Percentiles rank a stretch among this genome's conserved stretches.
Conservation (phyloP, 2,888 invertebrate species). For the Camponotus fellah region DNA sequence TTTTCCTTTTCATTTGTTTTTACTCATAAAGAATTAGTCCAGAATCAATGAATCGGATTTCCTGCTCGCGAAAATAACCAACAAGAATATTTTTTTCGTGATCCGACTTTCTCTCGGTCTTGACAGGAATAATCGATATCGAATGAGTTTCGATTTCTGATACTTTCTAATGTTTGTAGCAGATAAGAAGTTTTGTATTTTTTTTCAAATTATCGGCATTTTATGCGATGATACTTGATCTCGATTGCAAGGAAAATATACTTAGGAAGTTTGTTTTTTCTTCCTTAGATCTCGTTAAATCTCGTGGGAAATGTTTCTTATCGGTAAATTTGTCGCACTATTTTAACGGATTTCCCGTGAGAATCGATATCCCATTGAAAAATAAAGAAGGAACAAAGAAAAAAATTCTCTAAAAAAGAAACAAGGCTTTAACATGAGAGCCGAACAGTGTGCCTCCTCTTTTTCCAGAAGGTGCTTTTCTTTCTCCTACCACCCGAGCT, state of each 20-base stretch:
- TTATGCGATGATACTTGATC: not conserved
- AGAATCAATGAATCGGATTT: not conserved
- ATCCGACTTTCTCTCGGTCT: constrained; percentile 32
- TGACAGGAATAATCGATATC: constrained; percentile 4
- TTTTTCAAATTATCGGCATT: not conserved
- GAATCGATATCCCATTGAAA: constrained; percentile 25
- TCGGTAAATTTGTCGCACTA: constrained; percentile 13
- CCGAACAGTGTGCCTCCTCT: not conserved
- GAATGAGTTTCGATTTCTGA: not conserved
- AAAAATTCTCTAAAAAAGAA: not conserved
- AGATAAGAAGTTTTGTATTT: not conserved
- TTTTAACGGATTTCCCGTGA: constrained; percentile 55
- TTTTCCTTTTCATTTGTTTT: constrained; percentile 10
- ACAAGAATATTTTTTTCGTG: not conserved
- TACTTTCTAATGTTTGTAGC: not conserved
- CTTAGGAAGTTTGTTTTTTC: not conserved
- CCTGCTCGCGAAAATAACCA: not conserved
- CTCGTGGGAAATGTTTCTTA: constrained; percentile 15
- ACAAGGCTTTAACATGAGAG: constrained; percentile 2
- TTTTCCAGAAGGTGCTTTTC: constrained; percentile 9
- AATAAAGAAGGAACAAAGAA: not conserved
- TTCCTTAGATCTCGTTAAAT: constrained; percentile 47
- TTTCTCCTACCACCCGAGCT: constrained; percentile 40
- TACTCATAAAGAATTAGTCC: constrained; percentile 16
- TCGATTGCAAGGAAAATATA: constrained; percentile 7